Conservation (phyloP, 2,113 vertebrate species). For the Phaethon lepturus region DNA sequence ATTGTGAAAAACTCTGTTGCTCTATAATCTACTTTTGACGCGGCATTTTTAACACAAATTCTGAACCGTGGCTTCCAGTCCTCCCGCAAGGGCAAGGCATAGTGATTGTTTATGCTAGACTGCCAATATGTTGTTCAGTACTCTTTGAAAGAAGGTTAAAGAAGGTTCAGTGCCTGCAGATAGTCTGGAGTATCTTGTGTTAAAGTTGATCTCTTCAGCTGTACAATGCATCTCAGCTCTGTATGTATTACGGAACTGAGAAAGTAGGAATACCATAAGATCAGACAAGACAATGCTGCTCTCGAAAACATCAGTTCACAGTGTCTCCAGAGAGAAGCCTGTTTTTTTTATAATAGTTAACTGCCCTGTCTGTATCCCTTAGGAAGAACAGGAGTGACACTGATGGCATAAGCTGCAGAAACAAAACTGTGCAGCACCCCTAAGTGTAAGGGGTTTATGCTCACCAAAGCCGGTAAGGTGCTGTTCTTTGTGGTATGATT, state of each 20-base stretch:
- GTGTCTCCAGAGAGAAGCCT: background rate
- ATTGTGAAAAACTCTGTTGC: background rate
- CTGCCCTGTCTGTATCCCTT: background rate
- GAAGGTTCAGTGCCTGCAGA: background rate
- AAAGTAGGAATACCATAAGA: background rate
- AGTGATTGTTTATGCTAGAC: background rate
- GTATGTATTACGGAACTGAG: background rate
- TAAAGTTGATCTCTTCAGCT: background rate
- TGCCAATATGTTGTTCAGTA: background rate
- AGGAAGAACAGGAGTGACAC: background rate
- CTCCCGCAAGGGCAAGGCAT: background rate
- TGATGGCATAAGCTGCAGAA: background rate
- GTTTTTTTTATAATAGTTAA: background rate
- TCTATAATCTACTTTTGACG: background rate
- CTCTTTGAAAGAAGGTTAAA: background rate
- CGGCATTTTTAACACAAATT: background rate
- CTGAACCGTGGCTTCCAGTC: background rate
- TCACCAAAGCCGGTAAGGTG: background rate
- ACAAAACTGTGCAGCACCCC: background rate
- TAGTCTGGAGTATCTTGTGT: background rate
- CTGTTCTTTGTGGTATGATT: background rate
- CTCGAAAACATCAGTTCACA: background rate
- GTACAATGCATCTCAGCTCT: background rate
- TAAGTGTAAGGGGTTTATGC: background rate
- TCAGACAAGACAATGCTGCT: background rate